Evolutionary conservation across 2,113 vertebrate genomes (phyloP).

Genomic region (Naja naja): DNA sequence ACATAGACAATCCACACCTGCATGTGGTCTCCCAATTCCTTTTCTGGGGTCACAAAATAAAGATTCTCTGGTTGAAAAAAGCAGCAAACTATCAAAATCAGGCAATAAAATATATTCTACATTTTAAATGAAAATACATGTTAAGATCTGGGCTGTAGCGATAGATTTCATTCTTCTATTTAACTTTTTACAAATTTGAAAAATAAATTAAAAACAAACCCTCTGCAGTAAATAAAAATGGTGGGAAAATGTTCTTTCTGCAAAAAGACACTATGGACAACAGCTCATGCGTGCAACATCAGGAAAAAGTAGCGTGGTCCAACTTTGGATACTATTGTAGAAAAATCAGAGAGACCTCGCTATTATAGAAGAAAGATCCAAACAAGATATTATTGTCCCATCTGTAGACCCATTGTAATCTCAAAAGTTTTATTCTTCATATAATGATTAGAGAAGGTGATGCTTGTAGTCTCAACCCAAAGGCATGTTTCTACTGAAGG

Average conservation of each 20-base stretch:
- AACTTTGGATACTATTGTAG: not conserved
- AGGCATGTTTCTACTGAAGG: not conserved
- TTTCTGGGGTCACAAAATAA: not conserved
- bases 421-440: not conserved
- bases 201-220: not conserved
- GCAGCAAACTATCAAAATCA: not conserved
- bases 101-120: not conserved
- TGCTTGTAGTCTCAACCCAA: not conserved
- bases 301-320: not conserved
- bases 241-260: not conserved
- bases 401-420: not conserved
- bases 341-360: not conserved
- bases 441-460: not conserved
- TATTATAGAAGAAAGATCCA: not conserved
- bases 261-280: not conserved
- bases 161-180: not conserved
- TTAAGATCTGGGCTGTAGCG: not conserved
- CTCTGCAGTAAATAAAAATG: not conserved
- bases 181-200: not conserved
- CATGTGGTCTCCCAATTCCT: not conserved
- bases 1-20: not conserved
- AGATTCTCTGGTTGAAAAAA: not conserved
- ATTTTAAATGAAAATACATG: not conserved
- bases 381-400: not conserved
- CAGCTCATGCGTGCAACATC: not conserved